Evolutionary conservation across 2,888 invertebrate species (phyloP), one percentile per base, ranked within the genome.

Genomic region (Dynastes grantii): DNA sequence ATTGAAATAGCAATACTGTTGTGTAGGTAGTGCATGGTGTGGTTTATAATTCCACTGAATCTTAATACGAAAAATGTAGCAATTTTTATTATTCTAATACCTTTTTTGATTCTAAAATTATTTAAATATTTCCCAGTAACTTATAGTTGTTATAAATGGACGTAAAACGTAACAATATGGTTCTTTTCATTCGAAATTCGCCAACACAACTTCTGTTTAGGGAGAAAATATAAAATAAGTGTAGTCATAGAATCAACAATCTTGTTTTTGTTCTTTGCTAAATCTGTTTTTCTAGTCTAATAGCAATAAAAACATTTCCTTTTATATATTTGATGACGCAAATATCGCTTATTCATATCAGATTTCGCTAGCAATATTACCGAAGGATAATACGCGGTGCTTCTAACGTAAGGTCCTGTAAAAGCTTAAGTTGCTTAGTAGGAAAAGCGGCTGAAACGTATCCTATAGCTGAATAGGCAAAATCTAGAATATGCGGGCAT

Each of bases 1-100:
- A 71, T 71, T 55, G 71, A 55, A 55, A 71, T 71, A 37, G 71
- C 71, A 55, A 32, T 55, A 8, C n/a, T 32, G 29, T 65, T 65
- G 65, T 40, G 40, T 37, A 65, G 55, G 32, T 13, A 4, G 29
- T 51, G 65, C 40, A 32, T 13, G 5, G 3, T 65, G 11, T 65
- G 16, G 8, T 45, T 45, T 45, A 45, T 65, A 40, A 16, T 40
- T 29, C 9, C 32, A 37, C n/a, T 40, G 8, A 37, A 65, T 40
- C 8, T 0, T 40, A 37, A 45, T 45, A 6, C 6, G 8, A 45
- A 45, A 45, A 45, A 45, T 8, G 1, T 8, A 45, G 11, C 9
- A 45, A 45, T 45, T 11, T 45, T 1, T 45, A 11, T 45, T 8
- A 45, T 45, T 45, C 8, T 45, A 45, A 45, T 45, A 37, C 37